Evolutionary conservation across 2,797 vertebrate genomes (phyloP).

Genomic region (Cuniculus paca): DNA sequence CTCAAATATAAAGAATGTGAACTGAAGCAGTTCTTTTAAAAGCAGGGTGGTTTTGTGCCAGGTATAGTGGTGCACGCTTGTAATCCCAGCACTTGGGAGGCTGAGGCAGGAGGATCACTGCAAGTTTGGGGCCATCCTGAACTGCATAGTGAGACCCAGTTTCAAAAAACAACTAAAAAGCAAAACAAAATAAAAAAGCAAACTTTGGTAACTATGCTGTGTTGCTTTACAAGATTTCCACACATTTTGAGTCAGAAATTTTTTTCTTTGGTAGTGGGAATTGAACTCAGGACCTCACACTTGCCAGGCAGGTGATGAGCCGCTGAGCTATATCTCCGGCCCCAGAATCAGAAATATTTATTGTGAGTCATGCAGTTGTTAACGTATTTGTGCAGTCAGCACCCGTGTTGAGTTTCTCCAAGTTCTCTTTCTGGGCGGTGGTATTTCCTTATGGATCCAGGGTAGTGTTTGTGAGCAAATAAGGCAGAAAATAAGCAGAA

Average conservation of each 20-base stretch:
- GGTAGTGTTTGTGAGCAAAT: slow-evolving; percentile 1
- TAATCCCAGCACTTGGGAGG: not conserved
- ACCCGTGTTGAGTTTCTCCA: not conserved
- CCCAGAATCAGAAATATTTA: not conserved
- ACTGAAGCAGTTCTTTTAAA: not conserved
- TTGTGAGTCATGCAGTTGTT: not conserved
- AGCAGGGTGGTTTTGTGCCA: not conserved
- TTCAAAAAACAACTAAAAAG: not conserved
- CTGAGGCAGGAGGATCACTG: not conserved
- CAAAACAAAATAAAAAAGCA: not conserved
- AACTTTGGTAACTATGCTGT: not conserved
- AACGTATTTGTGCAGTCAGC: not conserved
- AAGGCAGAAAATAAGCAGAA: slow-evolving; percentile 14
- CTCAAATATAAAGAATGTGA: not conserved
- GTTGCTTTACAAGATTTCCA: not conserved
- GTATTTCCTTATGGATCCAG: slow-evolving; percentile 20
- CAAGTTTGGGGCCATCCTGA: not conserved
- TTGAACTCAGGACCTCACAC: too few relatives aligned
- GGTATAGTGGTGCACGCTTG: not conserved
- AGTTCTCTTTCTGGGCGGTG: not conserved
- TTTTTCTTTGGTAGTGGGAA: too few relatives aligned
- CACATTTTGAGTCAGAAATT: not conserved
- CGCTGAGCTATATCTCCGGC: too few relatives aligned
- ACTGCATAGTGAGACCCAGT: not conserved
- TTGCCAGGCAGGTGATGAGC: too few relatives aligned